phyloP scores from a whole-genome alignment of 2,888 invertebrate species.

The Carpatolechia fugitivella region DNA sequence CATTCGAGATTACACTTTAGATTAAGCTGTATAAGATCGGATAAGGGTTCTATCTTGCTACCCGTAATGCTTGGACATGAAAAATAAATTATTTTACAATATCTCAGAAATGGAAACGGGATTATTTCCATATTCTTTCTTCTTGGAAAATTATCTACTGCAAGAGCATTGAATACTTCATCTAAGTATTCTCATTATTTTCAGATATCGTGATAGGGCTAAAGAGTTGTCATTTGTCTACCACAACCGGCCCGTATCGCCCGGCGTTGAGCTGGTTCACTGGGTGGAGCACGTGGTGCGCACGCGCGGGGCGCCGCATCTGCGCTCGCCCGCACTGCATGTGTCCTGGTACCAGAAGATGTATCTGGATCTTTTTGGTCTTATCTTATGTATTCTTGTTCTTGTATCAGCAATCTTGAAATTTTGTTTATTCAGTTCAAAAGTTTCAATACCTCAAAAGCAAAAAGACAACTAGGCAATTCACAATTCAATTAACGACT shows the following conservation, averaged over 20 bases:
- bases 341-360: conserved; percentile 49
- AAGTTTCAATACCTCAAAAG: too few relatives aligned
- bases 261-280: conserved; percentile 80
- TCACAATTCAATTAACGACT: too few relatives aligned
- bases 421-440: too few relatives aligned
- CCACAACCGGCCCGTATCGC: conserved; percentile 67
- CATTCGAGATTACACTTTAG: background rate
- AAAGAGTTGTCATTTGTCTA: conserved; percentile 42
- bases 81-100: too few relatives aligned
- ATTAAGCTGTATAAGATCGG: background rate
- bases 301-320: conserved; percentile 75
- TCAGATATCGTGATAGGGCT: conserved; percentile 15
- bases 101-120: too few relatives aligned
- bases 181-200: background rate
- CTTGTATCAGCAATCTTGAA: background rate
- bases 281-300: conserved; percentile 83
- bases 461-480: too few relatives aligned
- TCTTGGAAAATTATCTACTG: too few relatives aligned
- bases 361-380: conserved; percentile 36
- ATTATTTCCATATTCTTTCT: too few relatives aligned
- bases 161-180: too few relatives aligned
- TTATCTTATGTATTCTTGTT: conserved; percentile 17
- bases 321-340: conserved; percentile 44
- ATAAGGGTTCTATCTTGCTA: background rate
- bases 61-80: too few relatives aligned